These are phyloP conservation scores for Coreoperca whiteheadi DNA, from an alignment of 2,113 vertebrate genomes.

Conservation along the genomic window DNA sequence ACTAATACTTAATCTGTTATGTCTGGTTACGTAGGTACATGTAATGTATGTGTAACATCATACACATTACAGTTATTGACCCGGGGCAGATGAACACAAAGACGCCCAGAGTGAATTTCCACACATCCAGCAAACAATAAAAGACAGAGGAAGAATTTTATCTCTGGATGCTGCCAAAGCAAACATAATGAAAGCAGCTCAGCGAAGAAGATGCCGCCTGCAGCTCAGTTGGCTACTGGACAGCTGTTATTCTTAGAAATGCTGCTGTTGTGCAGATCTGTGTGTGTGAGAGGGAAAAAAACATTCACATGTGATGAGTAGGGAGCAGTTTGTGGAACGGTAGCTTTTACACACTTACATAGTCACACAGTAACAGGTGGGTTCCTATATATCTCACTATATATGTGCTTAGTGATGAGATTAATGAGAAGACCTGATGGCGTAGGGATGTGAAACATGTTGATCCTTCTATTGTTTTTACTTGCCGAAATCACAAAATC, in stretches of 20 bases:
- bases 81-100: neutral
- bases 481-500: neutral
- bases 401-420: neutral
- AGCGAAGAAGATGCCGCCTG: slow-evolving; percentile 27
- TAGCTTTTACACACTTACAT: neutral
- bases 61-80: slow-evolving; percentile 5
- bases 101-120: slow-evolving; percentile 9
- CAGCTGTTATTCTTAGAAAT: slow-evolving; percentile 45
- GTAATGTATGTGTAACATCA: neutral
- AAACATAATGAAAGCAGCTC: slow-evolving; percentile 36
- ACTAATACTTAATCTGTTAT: neutral
- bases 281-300: slow-evolving; percentile 4
- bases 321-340: slow-evolving; percentile 23
- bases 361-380: slow-evolving; percentile 9
- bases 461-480: slow-evolving; percentile 2
- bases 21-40: neutral
- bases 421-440: neutral
- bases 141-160: slow-evolving; percentile 33
- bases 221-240: slow-evolving; percentile 46
- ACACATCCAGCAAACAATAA: slow-evolving; percentile 39
- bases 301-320: slow-evolving; percentile 2
- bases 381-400: neutral
- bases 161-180: slow-evolving; percentile 49
- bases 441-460: neutral
- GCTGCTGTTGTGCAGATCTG: slow-evolving; percentile 23